A percentile compares a stretch with the other conserved stretches of the same genome.
These are phyloP conservation scores for Dromius quadrimaculatus DNA, from an alignment of 2,888 invertebrate genomes.

Conservation along the genomic window DNA sequence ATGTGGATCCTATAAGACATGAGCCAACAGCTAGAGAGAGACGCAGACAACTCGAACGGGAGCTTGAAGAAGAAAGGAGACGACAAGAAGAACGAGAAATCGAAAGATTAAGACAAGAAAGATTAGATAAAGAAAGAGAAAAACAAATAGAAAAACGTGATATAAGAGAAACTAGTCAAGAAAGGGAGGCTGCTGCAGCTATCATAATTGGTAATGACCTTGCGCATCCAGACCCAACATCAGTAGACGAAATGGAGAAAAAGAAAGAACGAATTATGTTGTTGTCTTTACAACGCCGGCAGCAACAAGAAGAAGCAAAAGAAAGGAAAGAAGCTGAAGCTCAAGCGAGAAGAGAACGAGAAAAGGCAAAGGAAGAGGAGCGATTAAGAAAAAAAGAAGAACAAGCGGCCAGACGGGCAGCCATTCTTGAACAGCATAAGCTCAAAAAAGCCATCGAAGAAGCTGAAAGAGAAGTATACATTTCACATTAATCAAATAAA, in stretches of 20 bases:
- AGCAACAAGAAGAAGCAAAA: conserved; percentile 90
- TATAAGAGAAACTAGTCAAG: conserved; percentile 67
- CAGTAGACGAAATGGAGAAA: conserved; percentile 90
- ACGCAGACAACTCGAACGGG: conserved; percentile 66
- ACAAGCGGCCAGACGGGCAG: conserved; percentile 87
- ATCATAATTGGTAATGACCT: conserved; percentile 78
- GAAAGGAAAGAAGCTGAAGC: conserved; percentile 86
- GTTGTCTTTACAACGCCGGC: conserved; percentile 88
- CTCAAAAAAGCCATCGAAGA: conserved; percentile 93
- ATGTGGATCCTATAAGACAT: conserved; percentile 16
- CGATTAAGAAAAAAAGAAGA: conserved; percentile 82
- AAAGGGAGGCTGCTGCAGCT: conserved; percentile 66
- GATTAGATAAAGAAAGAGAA: conserved; percentile 64
- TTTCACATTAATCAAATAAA: conserved; percentile 51
- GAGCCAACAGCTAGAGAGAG: conserved; percentile 54
- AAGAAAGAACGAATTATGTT: conserved; percentile 93
- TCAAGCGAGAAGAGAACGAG: conserved; percentile 80
- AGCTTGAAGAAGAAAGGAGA: conserved; percentile 66
- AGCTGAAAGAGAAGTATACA: conserved; percentile 88
- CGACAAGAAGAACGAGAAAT: conserved; percentile 63
- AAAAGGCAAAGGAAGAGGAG: conserved; percentile 81
- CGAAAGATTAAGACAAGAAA: conserved; percentile 62
- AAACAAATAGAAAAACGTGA: conserved; percentile 64
- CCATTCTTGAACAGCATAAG: conserved; percentile 93
- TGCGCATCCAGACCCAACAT: conserved; percentile 79